phyloP scores from a whole-genome alignment of 2,113 vertebrate genomes.

The Mixornis gularis region DNA sequence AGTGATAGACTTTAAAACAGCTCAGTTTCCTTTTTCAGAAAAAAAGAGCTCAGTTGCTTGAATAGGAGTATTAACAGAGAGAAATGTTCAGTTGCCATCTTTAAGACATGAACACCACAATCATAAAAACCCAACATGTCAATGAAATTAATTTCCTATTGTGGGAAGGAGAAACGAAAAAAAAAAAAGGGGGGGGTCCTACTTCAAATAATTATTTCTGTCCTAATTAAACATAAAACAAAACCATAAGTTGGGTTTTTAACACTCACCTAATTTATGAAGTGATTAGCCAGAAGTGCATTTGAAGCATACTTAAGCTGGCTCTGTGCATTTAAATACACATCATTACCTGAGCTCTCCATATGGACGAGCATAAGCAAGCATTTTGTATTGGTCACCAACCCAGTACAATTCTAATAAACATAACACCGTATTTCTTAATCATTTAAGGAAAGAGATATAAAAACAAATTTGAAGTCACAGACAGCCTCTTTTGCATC shows the following conservation, averaged over 20 bases:
- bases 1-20: background rate
- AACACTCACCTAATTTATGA: constrained; percentile 60
- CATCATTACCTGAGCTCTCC: constrained; percentile 34
- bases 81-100: background rate
- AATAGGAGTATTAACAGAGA: constrained; percentile 2
- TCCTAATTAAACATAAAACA: background rate
- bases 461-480: background rate
- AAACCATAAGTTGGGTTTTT: constrained; percentile 14
- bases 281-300: constrained; percentile 47
- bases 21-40: background rate
- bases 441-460: background rate
- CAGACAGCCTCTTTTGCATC: background rate
- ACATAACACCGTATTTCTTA: background rate
- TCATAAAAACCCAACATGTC: constrained; percentile 23
- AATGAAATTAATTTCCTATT: background rate
- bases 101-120: constrained; percentile 28
- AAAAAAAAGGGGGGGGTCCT: background rate
- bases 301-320: constrained; percentile 52
- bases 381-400: background rate
- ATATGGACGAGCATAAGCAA: constrained; percentile 1
- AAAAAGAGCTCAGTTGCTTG: background rate
- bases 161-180: background rate
- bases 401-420: background rate
- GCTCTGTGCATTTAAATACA: constrained; percentile 48
- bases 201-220: too few relatives aligned